phyloP scores from a whole-genome alignment of 2,797 vertebrate species.

The Sebastolobus alascanus region DNA sequence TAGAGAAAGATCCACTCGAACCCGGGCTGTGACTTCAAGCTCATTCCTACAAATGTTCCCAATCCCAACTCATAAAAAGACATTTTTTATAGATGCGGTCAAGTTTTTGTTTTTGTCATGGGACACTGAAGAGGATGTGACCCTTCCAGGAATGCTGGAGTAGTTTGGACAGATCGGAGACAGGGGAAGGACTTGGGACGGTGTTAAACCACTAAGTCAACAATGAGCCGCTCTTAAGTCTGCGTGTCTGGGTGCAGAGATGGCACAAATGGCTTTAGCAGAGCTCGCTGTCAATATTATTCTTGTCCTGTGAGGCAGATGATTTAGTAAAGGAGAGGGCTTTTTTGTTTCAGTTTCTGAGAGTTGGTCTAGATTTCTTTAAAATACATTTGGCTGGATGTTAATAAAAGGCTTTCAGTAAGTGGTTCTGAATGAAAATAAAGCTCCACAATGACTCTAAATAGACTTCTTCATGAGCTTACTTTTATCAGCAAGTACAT shows the following conservation, averaged over 20 bases:
- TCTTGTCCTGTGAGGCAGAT: slow-evolving; percentile 35
- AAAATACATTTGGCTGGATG: slow-evolving; percentile 19
- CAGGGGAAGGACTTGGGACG: slow-evolving; percentile 67
- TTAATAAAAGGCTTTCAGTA: slow-evolving; percentile 7
- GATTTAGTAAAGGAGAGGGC: slow-evolving; percentile 35
- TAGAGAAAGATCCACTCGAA: slow-evolving; percentile 75
- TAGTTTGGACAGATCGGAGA: slow-evolving; percentile 64
- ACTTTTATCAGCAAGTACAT: neutral
- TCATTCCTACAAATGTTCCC: slow-evolving; percentile 79
- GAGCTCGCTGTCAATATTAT: slow-evolving; percentile 38
- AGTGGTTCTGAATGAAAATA: slow-evolving; percentile 4
- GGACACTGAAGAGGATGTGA: slow-evolving; percentile 80
- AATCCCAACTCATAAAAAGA: slow-evolving; percentile 78
- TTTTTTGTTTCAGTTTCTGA: slow-evolving; percentile 35
- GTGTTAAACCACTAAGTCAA: slow-evolving; percentile 67
- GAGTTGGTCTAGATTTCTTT: slow-evolving; percentile 24
- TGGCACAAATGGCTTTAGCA: slow-evolving; percentile 63
- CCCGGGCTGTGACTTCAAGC: slow-evolving; percentile 68
- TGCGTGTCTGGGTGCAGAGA: slow-evolving; percentile 46
- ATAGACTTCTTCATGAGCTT: neutral
- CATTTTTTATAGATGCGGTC: slow-evolving; percentile 82
- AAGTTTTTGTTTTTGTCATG: slow-evolving; percentile 79
- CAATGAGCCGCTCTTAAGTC: slow-evolving; percentile 48
- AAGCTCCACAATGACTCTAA: neutral
- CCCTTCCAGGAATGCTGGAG: slow-evolving; percentile 80